Base-by-base conservation (phyloP, 1,140 invertebrate genomes). In the Thaumetopoea pityocampa region DNA sequence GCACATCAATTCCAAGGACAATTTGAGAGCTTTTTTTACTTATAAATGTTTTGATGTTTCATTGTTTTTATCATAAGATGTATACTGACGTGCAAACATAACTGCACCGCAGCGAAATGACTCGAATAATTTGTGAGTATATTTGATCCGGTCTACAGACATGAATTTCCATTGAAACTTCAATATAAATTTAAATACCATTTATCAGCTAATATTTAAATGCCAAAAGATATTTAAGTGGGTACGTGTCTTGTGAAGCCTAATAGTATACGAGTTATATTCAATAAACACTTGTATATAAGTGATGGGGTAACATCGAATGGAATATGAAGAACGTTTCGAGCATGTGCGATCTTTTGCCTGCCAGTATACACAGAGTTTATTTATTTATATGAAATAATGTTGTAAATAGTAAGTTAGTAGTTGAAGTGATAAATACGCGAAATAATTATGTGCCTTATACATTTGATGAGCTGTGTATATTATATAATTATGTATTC, bases 331-430 rank as follows among this genome's bases (percentile, higher is more conserved):
- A n/a, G n/a, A n/a, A n/a, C n/a, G n/a, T n/a, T n/a, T n/a, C n/a
- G n/a, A n/a, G n/a, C n/a, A 11, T 15, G 14, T 16, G 28, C 2
- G 15, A 32, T 27, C 8, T 23, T 28, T 32, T 36, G 8, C 32
- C 10, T 30, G 36, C 19, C 27, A 30, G 26, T 42, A 19, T 18
- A 26, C 7, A 15, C 16, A 17, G n/a, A n/a, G 26, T 34, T 38
- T 51, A 51, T 59, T 51, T 55, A 55, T 54, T 51, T 49, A 51
- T 56, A 37, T 41, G 32, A 46, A 42, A 32, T 37, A 46, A 33
- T 47, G 18, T 54, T 55, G 51, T 60, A 60, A 51, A 60, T 55
- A 54, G 30, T 60, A 55, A 54, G 30, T 54, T 34, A 38, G 33
- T 56, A 40, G 26, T 32, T 17, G 38, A 50, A 55, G 51, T 60